Evolutionary conservation across 1,140 invertebrate genomes (phyloP), one percentile per base, ranked within the genome.

Genomic region (Pemphigus obesinymphae): DNA sequence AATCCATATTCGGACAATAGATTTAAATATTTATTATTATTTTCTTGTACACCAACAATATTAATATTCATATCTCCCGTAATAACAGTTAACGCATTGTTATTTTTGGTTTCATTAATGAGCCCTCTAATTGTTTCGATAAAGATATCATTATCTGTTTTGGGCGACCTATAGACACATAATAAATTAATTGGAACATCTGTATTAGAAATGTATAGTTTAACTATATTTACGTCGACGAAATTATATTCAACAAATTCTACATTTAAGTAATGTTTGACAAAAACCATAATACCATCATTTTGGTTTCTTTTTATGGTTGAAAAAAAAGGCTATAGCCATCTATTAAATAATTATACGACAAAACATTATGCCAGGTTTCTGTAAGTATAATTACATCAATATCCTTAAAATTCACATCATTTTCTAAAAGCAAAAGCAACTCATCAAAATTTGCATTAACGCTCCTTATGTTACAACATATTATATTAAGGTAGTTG

Each of bases 231-330:
- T 13, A 34, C 20, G 10, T 68, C 63, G 6, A 68, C 63, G 37
- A 68, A 68, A 40, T 68, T 20, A 68, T 68, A 68, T 23, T 68
- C 63, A 40, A 68, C 37, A 68, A 40, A 68, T 20, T 37, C 63
- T 68, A 68, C 4, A 20, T 20, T 68, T 7, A 68, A 7, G 37
- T 40, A 37, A 40, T 68, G 63, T 68, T 68, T 68, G 13, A 40
- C 63, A 68, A 68, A 68, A n/a, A n/a, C n/a, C n/a, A n/a, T n/a
- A n/a, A n/a, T n/a, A n/a, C n/a, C n/a, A n/a, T n/a, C n/a, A n/a
- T 20, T 40, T 40, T 40, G 63, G 23, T 68, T 68, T n/a, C 63
- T 68, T 20, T 68, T 37, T 68, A 68, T 68, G 20, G n/a, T 10
- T 3, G 37, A 68, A 40, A 68, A 34, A 40, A 40, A 26, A 40